A percentile compares a stretch with the other conserved stretches of the same genome.
These are phyloP conservation scores for Picus viridis DNA, from an alignment of 2,797 vertebrate species.

Conservation along the genomic window DNA sequence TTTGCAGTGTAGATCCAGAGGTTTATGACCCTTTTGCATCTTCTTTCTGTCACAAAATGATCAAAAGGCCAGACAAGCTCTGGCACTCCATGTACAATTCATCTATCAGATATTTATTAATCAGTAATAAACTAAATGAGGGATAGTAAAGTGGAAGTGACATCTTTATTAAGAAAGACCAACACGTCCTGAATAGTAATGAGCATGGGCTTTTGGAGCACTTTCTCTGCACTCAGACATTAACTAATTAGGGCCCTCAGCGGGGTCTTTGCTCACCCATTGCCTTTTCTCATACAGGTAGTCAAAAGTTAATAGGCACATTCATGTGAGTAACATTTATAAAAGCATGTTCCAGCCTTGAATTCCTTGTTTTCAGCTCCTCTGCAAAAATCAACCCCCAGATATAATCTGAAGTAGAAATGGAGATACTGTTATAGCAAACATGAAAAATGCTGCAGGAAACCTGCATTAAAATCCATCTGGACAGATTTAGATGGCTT, in stretches of 20 bases:
- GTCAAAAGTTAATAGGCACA: background rate
- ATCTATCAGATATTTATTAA: slow-evolving; percentile 54
- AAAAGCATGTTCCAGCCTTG: background rate
- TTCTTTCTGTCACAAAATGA: slow-evolving; percentile 9
- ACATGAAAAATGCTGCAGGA: background rate
- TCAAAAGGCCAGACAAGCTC: slow-evolving; percentile 35
- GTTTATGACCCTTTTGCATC: slow-evolving; percentile 8
- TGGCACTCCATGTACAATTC: background rate
- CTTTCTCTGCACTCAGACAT: background rate
- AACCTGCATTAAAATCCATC: background rate
- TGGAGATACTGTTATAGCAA: background rate
- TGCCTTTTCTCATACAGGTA: slow-evolving; percentile 3
- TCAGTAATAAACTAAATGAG: slow-evolving; percentile 63
- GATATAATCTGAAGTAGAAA: background rate
- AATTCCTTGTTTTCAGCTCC: background rate
- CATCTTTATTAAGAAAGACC: slow-evolving; percentile 50
- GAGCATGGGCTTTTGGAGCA: slow-evolving; percentile 1
- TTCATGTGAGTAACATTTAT: background rate
- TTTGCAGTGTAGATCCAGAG: background rate
- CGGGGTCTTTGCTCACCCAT: background rate
- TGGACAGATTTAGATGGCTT: background rate
- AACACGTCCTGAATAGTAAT: slow-evolving; percentile 43
- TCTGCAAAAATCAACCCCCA: background rate
- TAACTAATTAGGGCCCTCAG: slow-evolving; percentile 31
- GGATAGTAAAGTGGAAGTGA: slow-evolving; percentile 50